Percentiles rank a stretch among this genome's conserved stretches.
These are phyloP conservation scores for Dermolepida albohirtum DNA, from an alignment of 2,888 invertebrate genomes.

Conservation along the genomic window DNA sequence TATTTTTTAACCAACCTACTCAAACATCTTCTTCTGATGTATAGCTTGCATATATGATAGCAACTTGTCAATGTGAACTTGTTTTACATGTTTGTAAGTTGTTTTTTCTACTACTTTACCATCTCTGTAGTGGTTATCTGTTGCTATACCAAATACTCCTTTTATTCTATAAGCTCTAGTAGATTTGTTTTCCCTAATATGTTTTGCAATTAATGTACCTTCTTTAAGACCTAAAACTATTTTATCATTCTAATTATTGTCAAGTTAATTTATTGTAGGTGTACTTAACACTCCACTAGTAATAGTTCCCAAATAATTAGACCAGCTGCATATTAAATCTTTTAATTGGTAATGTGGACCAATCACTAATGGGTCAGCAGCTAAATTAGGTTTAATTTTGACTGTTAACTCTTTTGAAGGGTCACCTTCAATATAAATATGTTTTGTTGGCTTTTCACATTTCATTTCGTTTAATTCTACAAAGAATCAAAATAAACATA, in stretches of 20 bases:
- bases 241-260: slow-evolving; percentile 49
- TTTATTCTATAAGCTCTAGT: slow-evolving; percentile 80
- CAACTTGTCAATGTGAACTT: slow-evolving; percentile 77
- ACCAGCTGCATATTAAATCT: slow-evolving; percentile 74
- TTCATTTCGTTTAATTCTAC: slow-evolving; percentile 80
- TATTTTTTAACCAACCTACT: slow-evolving; percentile 70
- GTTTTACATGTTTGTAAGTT: slow-evolving; percentile 77
- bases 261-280: slow-evolving; percentile 45
- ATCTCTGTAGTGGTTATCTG: slow-evolving; percentile 77
- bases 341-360: slow-evolving; percentile 79
- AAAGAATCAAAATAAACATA: slow-evolving; percentile 21
- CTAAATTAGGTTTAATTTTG: slow-evolving; percentile 73
- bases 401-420: slow-evolving; percentile 72
- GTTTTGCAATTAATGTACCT: slow-evolving; percentile 70
- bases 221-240: slow-evolving; percentile 80
- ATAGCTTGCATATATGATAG: slow-evolving; percentile 85
- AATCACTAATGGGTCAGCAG: slow-evolving; percentile 79
- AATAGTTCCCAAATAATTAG: slow-evolving; percentile 72
- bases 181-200: slow-evolving; percentile 72
- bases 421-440: slow-evolving; percentile 74
- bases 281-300: slow-evolving; percentile 82
- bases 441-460: slow-evolving; percentile 70
- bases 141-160: slow-evolving; percentile 81
- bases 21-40: slow-evolving; percentile 88
- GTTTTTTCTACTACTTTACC: slow-evolving; percentile 79